These are phyloP conservation scores for Bombus impatiens DNA, from an alignment of 1,140 invertebrate species.

Conservation along the genomic window DNA sequence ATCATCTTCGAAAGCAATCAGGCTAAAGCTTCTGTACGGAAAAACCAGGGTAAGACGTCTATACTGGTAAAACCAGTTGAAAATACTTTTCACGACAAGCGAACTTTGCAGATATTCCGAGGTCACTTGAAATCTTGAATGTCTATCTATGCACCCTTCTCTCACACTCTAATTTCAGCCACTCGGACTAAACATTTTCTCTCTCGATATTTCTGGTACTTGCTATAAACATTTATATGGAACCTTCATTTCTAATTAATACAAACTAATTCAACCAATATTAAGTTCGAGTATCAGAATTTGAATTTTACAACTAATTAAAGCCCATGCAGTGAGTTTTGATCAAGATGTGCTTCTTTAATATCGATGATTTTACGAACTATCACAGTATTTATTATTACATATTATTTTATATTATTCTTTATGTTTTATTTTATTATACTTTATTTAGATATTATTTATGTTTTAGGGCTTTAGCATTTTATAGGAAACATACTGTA, in stretches of 20 bases:
- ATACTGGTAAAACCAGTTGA: neutral
- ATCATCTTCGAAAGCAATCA: neutral
- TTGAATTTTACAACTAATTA: no score
- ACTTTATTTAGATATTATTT: no score
- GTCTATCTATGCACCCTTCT: neutral
- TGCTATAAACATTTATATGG: neutral
- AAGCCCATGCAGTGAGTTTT: neutral
- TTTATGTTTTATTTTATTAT: no score
- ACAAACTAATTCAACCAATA: neutral
- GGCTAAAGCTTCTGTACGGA: neutral
- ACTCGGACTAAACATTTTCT: neutral
- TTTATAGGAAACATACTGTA: no score
- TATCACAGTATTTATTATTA: neutral
- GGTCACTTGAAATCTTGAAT: neutral
- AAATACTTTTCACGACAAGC: neutral
- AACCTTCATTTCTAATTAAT: neutral
- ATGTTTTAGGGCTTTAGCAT: no score
- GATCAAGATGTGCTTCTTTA: neutral
- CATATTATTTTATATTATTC: no score
- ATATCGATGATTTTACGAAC: no score
- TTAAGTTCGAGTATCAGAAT: neutral
- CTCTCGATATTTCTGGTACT: neutral
- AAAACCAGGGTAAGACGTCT: neutral
- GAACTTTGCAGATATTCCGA: neutral
- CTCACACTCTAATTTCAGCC: neutral